Conservation (phyloP, 2,797 vertebrate species). For the Champsocephalus gunnari region DNA sequence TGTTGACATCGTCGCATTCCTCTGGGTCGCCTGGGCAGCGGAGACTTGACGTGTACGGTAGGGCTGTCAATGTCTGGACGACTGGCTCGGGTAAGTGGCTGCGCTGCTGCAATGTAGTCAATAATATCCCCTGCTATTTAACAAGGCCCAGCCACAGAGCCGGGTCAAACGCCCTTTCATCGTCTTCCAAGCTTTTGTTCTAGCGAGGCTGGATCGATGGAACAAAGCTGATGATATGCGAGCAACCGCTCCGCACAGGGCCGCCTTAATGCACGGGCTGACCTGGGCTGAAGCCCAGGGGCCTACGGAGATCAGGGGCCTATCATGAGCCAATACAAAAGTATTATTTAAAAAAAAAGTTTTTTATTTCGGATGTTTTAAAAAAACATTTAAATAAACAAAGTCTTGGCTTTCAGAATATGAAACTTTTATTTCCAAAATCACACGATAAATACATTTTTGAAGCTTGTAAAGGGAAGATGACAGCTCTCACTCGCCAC, state of each 20-base stretch:
- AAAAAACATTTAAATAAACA: too few species aligned
- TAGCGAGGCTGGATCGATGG: conserved; percentile 58
- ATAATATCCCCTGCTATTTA: conserved; percentile 77
- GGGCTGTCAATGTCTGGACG: conserved; percentile 68
- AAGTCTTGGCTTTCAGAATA: too few species aligned
- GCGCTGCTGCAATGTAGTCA: conserved; percentile 73
- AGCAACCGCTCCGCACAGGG: background rate
- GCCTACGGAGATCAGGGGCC: too few species aligned
- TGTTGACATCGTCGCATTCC: conserved; percentile 57
- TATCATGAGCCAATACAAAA: too few species aligned
- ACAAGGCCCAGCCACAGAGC: conserved; percentile 65
- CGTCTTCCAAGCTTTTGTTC: conserved; percentile 64
- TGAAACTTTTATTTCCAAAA: too few species aligned
- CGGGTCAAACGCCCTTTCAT: conserved; percentile 71
- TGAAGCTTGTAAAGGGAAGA: too few species aligned
- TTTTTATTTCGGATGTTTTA: too few species aligned
- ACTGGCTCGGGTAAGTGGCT: conserved; percentile 66
- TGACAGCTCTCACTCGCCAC: too few species aligned
- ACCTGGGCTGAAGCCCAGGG: too few species aligned
- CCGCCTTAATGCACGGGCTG: too few species aligned
- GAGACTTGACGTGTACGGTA: conserved; percentile 61
- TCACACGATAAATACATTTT: too few species aligned
- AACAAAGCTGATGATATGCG: conserved; percentile 66
- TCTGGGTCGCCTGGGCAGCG: conserved; percentile 65
- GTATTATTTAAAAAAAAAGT: too few species aligned